phyloP scores from a whole-genome alignment of 2,888 invertebrate species.

The Hyposoter didymator region DNA sequence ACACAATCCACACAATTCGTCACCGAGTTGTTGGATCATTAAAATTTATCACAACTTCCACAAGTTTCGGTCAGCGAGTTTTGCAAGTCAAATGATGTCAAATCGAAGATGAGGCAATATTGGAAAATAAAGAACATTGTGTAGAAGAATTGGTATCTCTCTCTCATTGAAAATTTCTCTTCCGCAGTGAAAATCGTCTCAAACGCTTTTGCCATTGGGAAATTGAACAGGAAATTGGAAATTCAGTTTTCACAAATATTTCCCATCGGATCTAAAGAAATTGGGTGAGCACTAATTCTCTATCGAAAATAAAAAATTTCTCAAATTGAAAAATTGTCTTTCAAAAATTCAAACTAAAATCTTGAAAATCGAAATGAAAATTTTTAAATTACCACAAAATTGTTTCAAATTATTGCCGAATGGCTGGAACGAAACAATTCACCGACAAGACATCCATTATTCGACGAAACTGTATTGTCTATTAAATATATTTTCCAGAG shows the following conservation, averaged over 20 bases:
- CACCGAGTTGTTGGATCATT: constrained; percentile 24
- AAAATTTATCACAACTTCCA: constrained; percentile 36
- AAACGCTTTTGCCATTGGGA: not conserved
- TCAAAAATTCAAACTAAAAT: not conserved
- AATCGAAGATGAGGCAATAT: constrained; percentile 67
- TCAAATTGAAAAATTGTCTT: too few species aligned
- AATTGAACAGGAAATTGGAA: not conserved
- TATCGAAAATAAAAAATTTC: not conserved
- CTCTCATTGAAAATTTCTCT: not conserved
- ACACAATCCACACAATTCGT: constrained; percentile 47
- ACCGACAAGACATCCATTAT: too few species aligned
- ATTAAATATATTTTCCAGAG: too few species aligned
- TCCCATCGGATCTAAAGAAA: not conserved
- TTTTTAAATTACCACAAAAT: not conserved
- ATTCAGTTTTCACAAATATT: not conserved
- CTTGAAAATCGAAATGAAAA: not conserved
- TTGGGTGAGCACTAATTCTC: not conserved
- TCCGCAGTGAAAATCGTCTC: constrained; percentile 85
- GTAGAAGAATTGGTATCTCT: not conserved
- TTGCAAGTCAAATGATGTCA: constrained; percentile 64
- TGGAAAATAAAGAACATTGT: not conserved
- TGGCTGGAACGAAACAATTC: too few species aligned
- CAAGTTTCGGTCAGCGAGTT: constrained; percentile 41
- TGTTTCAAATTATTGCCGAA: too few species aligned
- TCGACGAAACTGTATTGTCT: too few species aligned